Evolutionary conservation across 2,888 invertebrate species (phyloP), one percentile per base, ranked within the genome.

Genomic region (Malthinus flaveolus): DNA sequence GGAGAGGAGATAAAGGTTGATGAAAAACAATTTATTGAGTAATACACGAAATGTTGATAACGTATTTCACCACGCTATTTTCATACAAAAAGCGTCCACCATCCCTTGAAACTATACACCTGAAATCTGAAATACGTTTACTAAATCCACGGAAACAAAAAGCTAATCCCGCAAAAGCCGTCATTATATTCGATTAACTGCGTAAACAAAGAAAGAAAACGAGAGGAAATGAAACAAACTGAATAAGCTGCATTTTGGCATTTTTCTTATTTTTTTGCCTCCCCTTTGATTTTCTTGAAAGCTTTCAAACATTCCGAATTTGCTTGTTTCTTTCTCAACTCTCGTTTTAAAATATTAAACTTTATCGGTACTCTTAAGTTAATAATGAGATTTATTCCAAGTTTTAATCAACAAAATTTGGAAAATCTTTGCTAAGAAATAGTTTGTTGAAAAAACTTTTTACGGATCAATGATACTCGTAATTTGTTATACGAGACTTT

Each of bases 161-260:
- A 59, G 53, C 62, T 62, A 62, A 62, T 62, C 59, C 59, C 56
- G 56, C 56, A 59, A 62, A 62, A 56, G 49, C 60, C 54, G 54
- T 50, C 62, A 60, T 63, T 63, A 59, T 63, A 60, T 63, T 63
- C 62, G 59, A 63, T 60, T 59, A 63, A 56, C 60, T 60, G 57
- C 62, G 62, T 63, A 63, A 63, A 63, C 60, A 61, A 59, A 48
- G 61, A 54, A 37, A 55, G 48, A 50, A 61, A 59, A 59, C 55
- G 61, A 58, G 51, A 50, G 54, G 55, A 61, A 59, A 58, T 45
- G 55, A 55, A 54, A 44, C 42, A 45, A 50, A 12, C 44, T 51
- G 32, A 44, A 49, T 56, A 56, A 52, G 47, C 42, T 36, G 23
- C 35, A 47, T 44, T 10, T 45, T 54, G 23, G 42, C 47, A 39